A percentile compares a stretch with the other conserved stretches of the same genome.
phyloP scores from a whole-genome alignment of 2,797 vertebrate species.

The Phoebastria nigripes region DNA sequence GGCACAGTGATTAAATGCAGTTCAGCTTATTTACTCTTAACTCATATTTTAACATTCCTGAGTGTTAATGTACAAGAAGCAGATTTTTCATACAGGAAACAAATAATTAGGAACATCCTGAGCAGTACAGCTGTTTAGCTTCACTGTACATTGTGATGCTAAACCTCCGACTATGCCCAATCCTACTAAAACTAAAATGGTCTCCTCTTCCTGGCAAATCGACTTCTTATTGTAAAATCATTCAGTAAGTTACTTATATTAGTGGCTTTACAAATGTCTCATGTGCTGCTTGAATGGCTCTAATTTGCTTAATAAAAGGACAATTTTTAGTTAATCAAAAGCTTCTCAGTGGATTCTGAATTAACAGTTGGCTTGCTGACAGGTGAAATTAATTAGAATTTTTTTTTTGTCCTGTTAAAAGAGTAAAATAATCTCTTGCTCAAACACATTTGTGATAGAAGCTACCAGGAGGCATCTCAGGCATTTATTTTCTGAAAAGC shows the following conservation, averaged over 20 bases:
- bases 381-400: slow-evolving; percentile 16
- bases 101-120: slow-evolving; percentile 8
- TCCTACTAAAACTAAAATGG: not conserved
- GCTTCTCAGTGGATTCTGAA: slow-evolving; percentile 16
- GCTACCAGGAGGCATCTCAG: not conserved
- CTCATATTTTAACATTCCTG: not conserved
- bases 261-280: not conserved
- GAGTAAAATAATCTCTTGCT: not conserved
- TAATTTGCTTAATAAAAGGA: slow-evolving; percentile 29
- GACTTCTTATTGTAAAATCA: not conserved
- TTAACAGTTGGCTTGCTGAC: slow-evolving; percentile 14
- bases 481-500: not conserved
- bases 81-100: slow-evolving; percentile 28
- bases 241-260: not conserved
- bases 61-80: not conserved
- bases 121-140: not conserved
- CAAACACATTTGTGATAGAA: not conserved
- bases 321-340: slow-evolving; percentile 31
- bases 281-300: not conserved
- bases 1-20: slow-evolving; percentile 38
- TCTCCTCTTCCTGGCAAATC: not conserved
- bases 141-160: not conserved
- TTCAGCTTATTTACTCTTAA: slow-evolving; percentile 21
- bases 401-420: not conserved
- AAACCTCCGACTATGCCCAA: not conserved